Base-by-base conservation (phyloP, 2,888 invertebrate genomes). In the Andrena fulva region DNA sequence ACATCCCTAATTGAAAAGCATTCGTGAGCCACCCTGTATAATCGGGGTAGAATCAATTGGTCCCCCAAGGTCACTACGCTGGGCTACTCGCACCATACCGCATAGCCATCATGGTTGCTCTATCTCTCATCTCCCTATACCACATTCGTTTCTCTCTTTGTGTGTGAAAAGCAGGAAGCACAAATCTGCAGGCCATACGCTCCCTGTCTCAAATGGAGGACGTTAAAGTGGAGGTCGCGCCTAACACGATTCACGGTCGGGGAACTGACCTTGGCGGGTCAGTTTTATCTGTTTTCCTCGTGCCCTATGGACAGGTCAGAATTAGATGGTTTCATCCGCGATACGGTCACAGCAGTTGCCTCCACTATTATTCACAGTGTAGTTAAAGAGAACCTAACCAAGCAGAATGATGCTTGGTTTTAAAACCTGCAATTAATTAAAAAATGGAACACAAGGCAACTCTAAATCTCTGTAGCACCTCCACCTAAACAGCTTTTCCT, bases 261-360 rank as follows among this genome's bases (percentile, higher is more conserved):
- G 56, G 4, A 56, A 56, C 24, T 56, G 56, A 56, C 56, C 56
- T 56, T 27, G 56, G 24, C 27, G 24, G 54, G 27, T 56, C 56
- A 27, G 24, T 56, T 24, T 56, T 56, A n/a, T 24, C 56, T 56
- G 20, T 24, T 56, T 10, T 56, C 27, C 24, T 56, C 8, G 20
- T 56, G 42, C 4, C 4, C 42, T 42, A 5, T 42, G 16, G 42
- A 16, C 42, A 42, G 42, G 42, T 42, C 42, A 42, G 42, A 42
- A 42, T 16, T 16, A 12, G 42, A 42, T 42, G 42, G 42, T 42
- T 42, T 42, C 42, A 42, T 42, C 42, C 42, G 42, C 42, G 12
- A 12, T 42, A 16, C 20, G 7, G 2, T 52, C 52, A 20, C 16
- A 52, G 52, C 20, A 12, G 12, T 42, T 42, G 12, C 4, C 12